Evolutionary conservation across 1,140 invertebrate species (phyloP).

Genomic region (Cotesia vestalis): DNA sequence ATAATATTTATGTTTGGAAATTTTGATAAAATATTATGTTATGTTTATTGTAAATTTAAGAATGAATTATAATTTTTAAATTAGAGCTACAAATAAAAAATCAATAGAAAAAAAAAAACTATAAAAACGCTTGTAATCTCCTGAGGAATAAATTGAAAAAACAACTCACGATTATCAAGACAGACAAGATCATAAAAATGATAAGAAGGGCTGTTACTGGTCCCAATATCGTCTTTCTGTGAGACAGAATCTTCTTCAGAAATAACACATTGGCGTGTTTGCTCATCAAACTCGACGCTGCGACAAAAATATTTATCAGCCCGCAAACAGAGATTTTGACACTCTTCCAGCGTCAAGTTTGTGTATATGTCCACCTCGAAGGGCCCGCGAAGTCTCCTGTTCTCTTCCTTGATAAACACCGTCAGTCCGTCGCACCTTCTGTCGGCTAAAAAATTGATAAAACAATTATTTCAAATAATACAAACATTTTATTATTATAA

Average conservation of each 20-base stretch:
- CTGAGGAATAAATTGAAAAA: neutral
- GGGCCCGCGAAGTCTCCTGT: conserved; percentile 84
- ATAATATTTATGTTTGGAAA: no score
- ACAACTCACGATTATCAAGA: conserved; percentile 84
- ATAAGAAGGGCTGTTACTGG: conserved; percentile 81
- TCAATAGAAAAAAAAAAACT: no score
- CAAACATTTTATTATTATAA: conserved; percentile 8
- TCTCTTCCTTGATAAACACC: conserved; percentile 89
- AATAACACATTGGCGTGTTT: conserved; percentile 83
- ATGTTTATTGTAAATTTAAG: no score
- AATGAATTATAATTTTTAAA: no score
- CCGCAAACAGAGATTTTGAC: conserved; percentile 79
- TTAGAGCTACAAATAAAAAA: no score
- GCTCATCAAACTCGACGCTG: conserved; percentile 89
- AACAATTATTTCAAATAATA: neutral
- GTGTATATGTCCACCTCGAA: conserved; percentile 88
- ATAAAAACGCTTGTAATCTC: neutral
- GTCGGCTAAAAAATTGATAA: conserved; percentile 69
- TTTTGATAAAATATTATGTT: no score
- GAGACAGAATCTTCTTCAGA: conserved; percentile 90
- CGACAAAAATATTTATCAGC: conserved; percentile 88
- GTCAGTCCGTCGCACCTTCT: conserved; percentile 84
- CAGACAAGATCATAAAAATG: conserved; percentile 87
- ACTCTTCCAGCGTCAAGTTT: conserved; percentile 85
- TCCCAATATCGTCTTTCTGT: conserved; percentile 83